Evolutionary conservation across 2,113 vertebrate genomes (phyloP).

Genomic region (Antechinus flavipes): DNA sequence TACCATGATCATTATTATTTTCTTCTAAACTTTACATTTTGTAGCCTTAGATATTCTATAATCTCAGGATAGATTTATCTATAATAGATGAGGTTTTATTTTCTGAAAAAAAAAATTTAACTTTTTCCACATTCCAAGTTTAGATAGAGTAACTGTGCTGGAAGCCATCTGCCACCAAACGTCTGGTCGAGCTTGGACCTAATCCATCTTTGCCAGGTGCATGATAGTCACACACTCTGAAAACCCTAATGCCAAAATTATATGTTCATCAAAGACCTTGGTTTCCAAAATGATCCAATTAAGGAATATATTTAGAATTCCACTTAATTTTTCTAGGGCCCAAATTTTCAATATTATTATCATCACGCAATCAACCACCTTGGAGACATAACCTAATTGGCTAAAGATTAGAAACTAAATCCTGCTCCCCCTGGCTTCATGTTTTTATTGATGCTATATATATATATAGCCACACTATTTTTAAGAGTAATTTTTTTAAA

Average conservation of each 20-base stretch:
- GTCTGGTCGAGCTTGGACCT: conserved; percentile 61
- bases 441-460: conserved; percentile 10
- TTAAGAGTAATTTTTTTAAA: conserved; percentile 45
- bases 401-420: conserved; percentile 33
- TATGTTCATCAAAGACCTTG: conserved; percentile 46
- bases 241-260: conserved; percentile 65
- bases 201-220: conserved; percentile 66
- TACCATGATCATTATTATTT: background rate
- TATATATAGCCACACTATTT: background rate
- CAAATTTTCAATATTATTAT: conserved; percentile 54
- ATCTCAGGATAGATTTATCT: conserved; percentile 49
- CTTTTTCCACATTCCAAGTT: conserved; percentile 64
- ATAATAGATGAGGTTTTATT: conserved; percentile 58
- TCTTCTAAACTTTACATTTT: background rate
- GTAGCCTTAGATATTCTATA: conserved; percentile 22
- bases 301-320: conserved; percentile 68
- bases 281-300: conserved; percentile 64
- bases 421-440: conserved; percentile 10
- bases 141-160: conserved; percentile 58
- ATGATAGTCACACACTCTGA: conserved; percentile 52
- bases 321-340: conserved; percentile 59
- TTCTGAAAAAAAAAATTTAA: conserved; percentile 37
- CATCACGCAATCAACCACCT: conserved; percentile 60
- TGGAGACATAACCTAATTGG: conserved; percentile 46
- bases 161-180: conserved; percentile 73